Percentiles rank a stretch among this genome's conserved stretches.
phyloP scores from a whole-genome alignment of 1,140 invertebrate species.

The Rhynchophorus ferrugineus region DNA sequence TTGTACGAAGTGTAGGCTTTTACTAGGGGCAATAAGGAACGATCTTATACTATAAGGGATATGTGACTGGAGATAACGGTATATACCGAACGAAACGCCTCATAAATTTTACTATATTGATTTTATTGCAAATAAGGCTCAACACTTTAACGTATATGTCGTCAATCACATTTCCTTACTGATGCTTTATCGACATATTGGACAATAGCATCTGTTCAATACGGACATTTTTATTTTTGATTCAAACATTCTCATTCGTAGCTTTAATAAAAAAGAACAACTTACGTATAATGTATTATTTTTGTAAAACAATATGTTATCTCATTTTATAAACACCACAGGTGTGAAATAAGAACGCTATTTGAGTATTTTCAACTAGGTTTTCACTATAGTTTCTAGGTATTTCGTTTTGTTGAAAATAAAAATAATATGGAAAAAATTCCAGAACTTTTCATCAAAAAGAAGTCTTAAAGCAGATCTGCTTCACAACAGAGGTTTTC shows the following conservation, averaged over 20 bases:
- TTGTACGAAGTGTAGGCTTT: conserved; percentile 18
- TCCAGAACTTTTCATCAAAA: too few relatives aligned
- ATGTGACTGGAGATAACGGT: conserved; percentile 25
- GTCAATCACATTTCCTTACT: conserved; percentile 1
- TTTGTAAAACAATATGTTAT: too few relatives aligned
- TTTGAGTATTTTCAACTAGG: too few relatives aligned
- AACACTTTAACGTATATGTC: conserved; percentile 15
- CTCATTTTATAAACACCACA: too few relatives aligned
- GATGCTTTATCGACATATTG: not conserved
- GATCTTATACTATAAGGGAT: conserved; percentile 8
- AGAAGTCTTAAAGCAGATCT: too few relatives aligned
- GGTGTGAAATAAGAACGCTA: too few relatives aligned
- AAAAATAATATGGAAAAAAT: too few relatives aligned
- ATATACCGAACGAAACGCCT: conserved; percentile 21
- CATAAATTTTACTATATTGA: conserved; percentile 34
- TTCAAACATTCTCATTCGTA: too few relatives aligned
- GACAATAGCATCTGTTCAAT: not conserved
- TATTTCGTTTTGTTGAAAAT: too few relatives aligned
- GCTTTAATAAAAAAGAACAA: not conserved
- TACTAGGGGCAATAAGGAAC: conserved; percentile 25
- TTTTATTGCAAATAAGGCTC: conserved; percentile 34
- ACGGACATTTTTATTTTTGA: too few relatives aligned
- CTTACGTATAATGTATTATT: not conserved
- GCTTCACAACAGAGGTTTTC: too few relatives aligned
- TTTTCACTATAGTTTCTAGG: too few relatives aligned